Evolutionary conservation across 2,113 vertebrate genomes (phyloP).

Genomic region (Atractosteus spatula): DNA sequence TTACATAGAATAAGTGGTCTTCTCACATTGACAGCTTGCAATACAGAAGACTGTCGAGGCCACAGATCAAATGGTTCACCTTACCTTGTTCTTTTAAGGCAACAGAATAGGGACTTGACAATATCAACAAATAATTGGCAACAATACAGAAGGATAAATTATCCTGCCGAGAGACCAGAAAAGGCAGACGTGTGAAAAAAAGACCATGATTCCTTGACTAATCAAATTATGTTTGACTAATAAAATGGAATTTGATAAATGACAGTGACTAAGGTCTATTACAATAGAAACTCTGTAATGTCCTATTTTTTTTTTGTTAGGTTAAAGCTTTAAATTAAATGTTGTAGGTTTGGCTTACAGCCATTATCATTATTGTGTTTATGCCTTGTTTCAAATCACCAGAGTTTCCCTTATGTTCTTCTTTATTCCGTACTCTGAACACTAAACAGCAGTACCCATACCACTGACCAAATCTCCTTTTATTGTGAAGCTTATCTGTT

Average conservation of each 20-base stretch:
- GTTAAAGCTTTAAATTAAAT: constrained; percentile 15
- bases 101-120: not conserved
- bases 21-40: no score
- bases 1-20: no score
- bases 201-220: constrained; percentile 28
- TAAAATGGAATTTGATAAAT: constrained; percentile 31
- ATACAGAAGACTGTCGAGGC: no score
- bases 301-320: constrained; percentile 37
- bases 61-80: no score
- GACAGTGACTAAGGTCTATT: constrained; percentile 30
- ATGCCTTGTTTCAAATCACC: not conserved
- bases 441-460: not conserved
- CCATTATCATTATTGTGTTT: not conserved
- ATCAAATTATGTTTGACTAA: constrained; percentile 36
- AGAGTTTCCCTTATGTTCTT: constrained; percentile 6
- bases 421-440: not conserved
- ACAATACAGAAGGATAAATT: not conserved
- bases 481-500: no score
- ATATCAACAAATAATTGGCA: no score
- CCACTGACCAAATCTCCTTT: no score
- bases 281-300: constrained; percentile 36
- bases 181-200: constrained; percentile 12
- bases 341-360: not conserved
- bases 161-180: constrained; percentile 22
- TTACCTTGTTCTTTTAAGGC: not conserved